Conservation (phyloP, 2,113 vertebrate genomes). For the Crypturellus undulatus region DNA sequence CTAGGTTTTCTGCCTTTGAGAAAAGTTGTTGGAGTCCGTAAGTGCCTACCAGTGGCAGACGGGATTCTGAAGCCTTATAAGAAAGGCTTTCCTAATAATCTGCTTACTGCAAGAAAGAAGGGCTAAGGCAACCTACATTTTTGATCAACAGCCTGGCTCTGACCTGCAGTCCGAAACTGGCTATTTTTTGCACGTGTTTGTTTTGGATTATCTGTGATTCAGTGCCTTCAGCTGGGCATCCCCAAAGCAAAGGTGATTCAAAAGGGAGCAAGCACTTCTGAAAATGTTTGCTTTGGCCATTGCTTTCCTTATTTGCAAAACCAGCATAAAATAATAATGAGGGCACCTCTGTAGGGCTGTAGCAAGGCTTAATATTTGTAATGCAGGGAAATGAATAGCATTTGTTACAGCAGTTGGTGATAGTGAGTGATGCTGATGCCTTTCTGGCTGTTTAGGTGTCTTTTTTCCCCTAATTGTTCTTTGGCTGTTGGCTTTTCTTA, state of each 20-base stretch:
- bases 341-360: not conserved
- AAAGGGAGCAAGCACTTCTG: not conserved
- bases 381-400: not conserved
- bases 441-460: not conserved
- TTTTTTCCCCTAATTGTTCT: not conserved
- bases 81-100: not conserved
- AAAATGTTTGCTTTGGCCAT: not conserved
- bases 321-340: not conserved
- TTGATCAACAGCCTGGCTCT: not conserved
- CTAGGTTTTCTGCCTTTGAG: not conserved
- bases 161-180: not conserved
- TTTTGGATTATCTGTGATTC: not conserved
- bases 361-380: not conserved
- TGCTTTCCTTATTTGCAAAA: not conserved
- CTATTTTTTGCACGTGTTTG: not conserved
- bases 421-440: not conserved
- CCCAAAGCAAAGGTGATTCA: not conserved
- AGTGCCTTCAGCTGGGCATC: not conserved
- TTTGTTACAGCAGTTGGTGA: not conserved
- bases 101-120: not conserved
- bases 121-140: not conserved
- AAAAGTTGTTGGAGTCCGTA: not conserved
- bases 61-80: not conserved
- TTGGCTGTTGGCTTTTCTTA: not conserved
- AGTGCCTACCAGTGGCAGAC: not conserved